These are phyloP conservation scores for Zonotrichia leucophrys DNA, from an alignment of 2,113 vertebrate species.

Conservation along the genomic window DNA sequence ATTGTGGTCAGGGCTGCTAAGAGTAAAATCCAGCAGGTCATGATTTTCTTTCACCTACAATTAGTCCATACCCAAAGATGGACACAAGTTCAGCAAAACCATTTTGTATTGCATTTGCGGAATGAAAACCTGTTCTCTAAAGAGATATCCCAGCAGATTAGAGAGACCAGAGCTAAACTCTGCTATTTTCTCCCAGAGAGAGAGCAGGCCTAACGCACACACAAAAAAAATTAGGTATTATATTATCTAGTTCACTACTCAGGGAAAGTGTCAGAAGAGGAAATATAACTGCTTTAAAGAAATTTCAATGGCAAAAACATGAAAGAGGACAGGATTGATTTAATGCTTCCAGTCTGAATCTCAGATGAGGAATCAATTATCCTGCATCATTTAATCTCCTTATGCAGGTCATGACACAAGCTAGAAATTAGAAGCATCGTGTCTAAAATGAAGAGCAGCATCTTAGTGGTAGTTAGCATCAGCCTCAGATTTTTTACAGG, in stretches of 20 bases:
- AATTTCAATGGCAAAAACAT: conserved; percentile 8
- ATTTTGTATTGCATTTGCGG: background rate
- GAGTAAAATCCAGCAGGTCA: background rate
- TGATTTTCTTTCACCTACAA: background rate
- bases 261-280: background rate
- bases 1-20: background rate
- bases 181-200: background rate
- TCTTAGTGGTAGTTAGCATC: background rate
- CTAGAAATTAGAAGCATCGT: background rate
- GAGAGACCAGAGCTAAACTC: background rate
- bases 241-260: background rate
- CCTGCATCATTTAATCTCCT: conserved; percentile 53
- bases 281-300: conserved; percentile 17
- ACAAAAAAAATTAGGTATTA: background rate
- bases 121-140: background rate
- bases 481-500: background rate
- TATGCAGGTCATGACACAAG: conserved; percentile 49
- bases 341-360: conserved; percentile 49
- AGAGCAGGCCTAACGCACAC: background rate
- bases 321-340: conserved; percentile 37
- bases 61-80: background rate
- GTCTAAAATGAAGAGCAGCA: background rate
- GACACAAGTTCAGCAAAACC: background rate
- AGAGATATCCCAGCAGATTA: background rate
- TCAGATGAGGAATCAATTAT: conserved; percentile 63